Conservation (phyloP, 2,113 vertebrate species). For the Nipponia nippon region DNA sequence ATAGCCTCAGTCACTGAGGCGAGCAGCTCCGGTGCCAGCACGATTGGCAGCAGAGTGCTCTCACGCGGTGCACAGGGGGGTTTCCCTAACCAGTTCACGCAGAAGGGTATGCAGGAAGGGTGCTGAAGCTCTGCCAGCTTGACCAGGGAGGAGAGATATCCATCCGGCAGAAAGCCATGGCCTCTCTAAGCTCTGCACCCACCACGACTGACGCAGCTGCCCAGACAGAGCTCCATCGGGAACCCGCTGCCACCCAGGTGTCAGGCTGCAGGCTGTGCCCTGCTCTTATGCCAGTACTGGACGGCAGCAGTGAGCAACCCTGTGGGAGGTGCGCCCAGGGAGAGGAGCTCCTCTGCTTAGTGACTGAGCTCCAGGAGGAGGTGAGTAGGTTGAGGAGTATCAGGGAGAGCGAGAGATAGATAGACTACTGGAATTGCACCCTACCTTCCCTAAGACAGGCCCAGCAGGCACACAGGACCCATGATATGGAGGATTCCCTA, state of each 20-base stretch:
- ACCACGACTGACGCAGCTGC: background rate
- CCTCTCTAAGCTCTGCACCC: background rate
- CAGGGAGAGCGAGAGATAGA: too few species aligned
- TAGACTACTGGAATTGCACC: too few species aligned
- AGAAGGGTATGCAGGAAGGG: background rate
- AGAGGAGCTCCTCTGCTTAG: too few species aligned
- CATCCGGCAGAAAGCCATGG: background rate
- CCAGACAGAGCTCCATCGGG: background rate
- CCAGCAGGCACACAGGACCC: too few species aligned
- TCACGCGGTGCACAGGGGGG: too few species aligned
- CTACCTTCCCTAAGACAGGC: too few species aligned
- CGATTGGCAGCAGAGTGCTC: fast-evolving
- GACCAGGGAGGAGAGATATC: background rate
- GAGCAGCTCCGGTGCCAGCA: background rate
- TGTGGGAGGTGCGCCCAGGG: too few species aligned
- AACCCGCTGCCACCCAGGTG: background rate
- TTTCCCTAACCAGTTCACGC: background rate
- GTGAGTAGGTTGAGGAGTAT: too few species aligned
- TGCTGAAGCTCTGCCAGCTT: background rate
- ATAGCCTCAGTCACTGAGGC: background rate
- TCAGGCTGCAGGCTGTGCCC: too few species aligned
- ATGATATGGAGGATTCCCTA: too few species aligned
- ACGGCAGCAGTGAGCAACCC: background rate
- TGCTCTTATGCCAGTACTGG: too few species aligned
- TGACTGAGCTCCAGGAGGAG: too few species aligned